Evolutionary conservation across 2,888 invertebrate species (phyloP).

Genomic region (Melangyna quadrimaculata): DNA sequence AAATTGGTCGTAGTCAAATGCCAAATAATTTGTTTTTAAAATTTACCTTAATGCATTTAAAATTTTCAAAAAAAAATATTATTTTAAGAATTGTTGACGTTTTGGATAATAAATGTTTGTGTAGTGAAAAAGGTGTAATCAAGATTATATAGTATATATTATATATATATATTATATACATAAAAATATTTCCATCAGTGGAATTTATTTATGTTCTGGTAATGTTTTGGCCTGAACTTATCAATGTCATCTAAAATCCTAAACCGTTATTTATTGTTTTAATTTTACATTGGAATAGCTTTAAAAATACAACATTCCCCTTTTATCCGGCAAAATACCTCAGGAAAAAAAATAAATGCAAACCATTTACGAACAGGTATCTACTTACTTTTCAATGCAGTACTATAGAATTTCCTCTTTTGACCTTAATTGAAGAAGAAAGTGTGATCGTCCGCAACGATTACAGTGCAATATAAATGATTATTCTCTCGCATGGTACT

Average conservation of each 20-base stretch:
- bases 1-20: no score
- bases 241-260: conserved; percentile 19
- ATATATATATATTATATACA: no score
- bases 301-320: not conserved
- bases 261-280: not conserved
- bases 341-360: not conserved
- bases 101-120: no score
- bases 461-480: conserved; percentile 30
- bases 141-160: no score
- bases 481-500: conserved; percentile 41
- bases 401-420: conserved; percentile 39
- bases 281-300: not conserved
- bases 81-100: no score
- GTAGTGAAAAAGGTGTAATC: no score
- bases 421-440: conserved; percentile 51
- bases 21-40: no score
- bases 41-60: no score
- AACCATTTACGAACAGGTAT: not conserved
- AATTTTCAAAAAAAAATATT: no score
- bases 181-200: no score
- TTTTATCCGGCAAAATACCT: not conserved
- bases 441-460: conserved; percentile 51
- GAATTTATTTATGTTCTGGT: not conserved
- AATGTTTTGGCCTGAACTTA: not conserved
- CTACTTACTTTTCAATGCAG: conserved; percentile 31